Conservation (phyloP, 2,888 invertebrate species). For the Tetragonula carbonaria region DNA sequence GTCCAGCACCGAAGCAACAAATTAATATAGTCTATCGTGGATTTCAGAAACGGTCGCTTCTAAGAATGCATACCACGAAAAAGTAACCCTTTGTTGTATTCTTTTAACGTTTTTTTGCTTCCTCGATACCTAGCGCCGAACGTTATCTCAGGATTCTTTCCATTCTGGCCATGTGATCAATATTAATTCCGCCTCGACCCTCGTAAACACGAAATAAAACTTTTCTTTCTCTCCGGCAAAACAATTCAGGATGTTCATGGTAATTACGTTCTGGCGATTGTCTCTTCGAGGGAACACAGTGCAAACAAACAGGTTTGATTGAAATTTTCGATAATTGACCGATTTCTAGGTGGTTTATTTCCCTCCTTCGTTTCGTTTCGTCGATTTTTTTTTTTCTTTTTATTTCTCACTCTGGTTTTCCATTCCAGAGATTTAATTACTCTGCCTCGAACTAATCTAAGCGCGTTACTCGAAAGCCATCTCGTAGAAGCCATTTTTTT, state of each 20-base stretch:
- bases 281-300: background rate
- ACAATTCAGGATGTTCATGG: background rate
- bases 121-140: background rate
- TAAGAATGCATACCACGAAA: background rate
- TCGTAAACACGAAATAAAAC: background rate
- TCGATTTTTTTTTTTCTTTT: background rate
- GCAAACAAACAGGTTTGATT: background rate
- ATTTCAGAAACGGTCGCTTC: conserved; percentile 7
- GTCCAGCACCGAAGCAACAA: background rate
- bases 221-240: background rate
- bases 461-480: background rate
- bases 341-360: background rate
- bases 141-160: background rate
- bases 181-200: background rate
- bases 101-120: background rate
- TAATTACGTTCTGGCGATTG: background rate
- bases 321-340: conserved; percentile 10
- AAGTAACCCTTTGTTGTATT: too few relatives aligned
- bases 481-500: too few relatives aligned
- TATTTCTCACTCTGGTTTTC: background rate
- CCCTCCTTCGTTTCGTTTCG: rapidly evolving
- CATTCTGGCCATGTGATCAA: background rate
- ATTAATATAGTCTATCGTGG: too few relatives aligned
- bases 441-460: background rate
- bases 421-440: background rate